These are phyloP conservation scores for Spongilla lacustris DNA, from an alignment of 37 sponge, comb jelly and placozoan genomes.

Conservation along the genomic window DNA sequence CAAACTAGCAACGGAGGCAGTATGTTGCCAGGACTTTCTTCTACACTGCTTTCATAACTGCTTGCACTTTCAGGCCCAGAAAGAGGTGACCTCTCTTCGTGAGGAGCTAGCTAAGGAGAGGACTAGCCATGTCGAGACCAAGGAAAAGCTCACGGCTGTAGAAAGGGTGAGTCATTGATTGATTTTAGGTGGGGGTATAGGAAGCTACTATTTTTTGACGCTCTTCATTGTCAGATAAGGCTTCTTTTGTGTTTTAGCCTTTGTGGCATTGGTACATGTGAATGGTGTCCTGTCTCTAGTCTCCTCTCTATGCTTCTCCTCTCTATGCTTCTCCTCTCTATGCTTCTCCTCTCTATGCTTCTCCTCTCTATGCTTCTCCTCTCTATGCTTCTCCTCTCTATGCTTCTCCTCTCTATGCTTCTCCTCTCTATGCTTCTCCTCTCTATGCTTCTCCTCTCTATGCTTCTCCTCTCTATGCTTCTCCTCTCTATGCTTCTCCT, in stretches of 20 bases:
- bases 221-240: no score
- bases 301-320: no score
- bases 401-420: not conserved
- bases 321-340: no score
- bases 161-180: slow-evolving; percentile 23
- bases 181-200: not conserved
- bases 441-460: not conserved
- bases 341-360: no score
- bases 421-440: not conserved
- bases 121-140: slow-evolving; percentile 15
- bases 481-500: not conserved
- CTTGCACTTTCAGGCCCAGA: slow-evolving; percentile 16
- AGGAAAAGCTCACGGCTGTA: slow-evolving; percentile 42
- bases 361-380: not conserved
- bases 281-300: no score
- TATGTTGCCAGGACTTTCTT: not conserved
- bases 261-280: no score
- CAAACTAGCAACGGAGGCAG: slow-evolving; percentile 22
- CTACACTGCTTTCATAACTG: not conserved
- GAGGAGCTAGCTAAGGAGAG: slow-evolving; percentile 55
- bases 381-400: not conserved
- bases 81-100: not conserved
- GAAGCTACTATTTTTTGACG: no score
- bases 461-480: not conserved
- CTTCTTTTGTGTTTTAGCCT: no score